Evolutionary conservation across 2,888 invertebrate genomes (phyloP).

Genomic region (Epirrhoe alternata): DNA sequence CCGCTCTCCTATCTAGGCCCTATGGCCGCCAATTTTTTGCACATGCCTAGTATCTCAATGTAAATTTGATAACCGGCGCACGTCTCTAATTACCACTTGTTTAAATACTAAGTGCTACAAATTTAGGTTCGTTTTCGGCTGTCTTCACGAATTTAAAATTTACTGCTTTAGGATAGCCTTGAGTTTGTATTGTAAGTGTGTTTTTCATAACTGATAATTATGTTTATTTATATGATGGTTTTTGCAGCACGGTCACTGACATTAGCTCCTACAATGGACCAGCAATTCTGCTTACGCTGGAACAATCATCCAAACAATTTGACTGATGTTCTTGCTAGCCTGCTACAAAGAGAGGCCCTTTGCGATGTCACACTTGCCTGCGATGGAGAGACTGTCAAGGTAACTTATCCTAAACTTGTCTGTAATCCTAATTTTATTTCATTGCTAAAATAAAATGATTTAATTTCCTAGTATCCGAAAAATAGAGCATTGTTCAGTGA

Average conservation of each 20-base stretch:
- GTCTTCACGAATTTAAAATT: conserved; percentile 53
- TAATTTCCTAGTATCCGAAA: not conserved
- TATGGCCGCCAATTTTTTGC: conserved; percentile 84
- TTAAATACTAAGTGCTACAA: conserved; percentile 68
- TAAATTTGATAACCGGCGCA: conserved; percentile 77
- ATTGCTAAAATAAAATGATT: not conserved
- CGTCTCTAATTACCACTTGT: conserved; percentile 76
- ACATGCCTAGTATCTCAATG: conserved; percentile 72
- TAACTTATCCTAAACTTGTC: conserved; percentile 49
- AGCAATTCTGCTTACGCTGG: conserved; percentile 97
- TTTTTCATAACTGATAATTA: conserved; percentile 30
- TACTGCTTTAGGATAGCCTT: conserved; percentile 53
- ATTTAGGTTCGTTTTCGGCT: conserved; percentile 63
- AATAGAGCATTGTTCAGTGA: not conserved
- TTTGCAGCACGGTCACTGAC: conserved; percentile 85
- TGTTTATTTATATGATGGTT: conserved; percentile 31
- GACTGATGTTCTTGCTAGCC: conserved; percentile 94
- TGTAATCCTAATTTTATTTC: not conserved
- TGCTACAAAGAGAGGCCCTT: conserved; percentile 94
- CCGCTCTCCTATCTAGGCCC: conserved; percentile 84
- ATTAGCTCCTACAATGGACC: conserved; percentile 88
- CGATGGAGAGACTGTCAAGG: conserved; percentile 94
- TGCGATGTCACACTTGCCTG: conserved; percentile 97
- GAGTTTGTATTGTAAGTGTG: conserved; percentile 39
- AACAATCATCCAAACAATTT: conserved; percentile 97